These are phyloP conservation scores for Trochalopteron elliotii DNA, from an alignment of 2,113 vertebrate species.

Conservation along the genomic window DNA sequence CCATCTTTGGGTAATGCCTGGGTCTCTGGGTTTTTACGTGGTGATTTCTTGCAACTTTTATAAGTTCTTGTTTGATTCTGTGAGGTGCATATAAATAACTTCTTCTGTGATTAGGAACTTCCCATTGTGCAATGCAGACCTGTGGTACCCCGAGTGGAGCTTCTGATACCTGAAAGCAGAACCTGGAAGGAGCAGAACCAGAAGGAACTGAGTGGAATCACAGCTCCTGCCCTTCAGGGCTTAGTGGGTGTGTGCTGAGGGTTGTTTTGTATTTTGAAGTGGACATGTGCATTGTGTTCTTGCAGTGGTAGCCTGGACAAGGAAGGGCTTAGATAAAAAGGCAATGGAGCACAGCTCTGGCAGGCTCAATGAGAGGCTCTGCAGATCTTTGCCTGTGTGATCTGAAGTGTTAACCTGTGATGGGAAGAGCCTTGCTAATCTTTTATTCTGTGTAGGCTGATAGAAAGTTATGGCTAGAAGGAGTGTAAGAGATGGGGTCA, in stretches of 20 bases:
- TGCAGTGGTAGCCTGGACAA: neutral
- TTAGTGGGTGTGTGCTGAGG: rapidly evolving
- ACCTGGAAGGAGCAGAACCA: neutral
- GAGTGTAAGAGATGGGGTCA: rapidly evolving
- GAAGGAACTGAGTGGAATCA: neutral
- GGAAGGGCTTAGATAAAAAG: neutral
- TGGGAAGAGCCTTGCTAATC: neutral
- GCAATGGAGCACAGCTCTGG: neutral
- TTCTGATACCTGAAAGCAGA: neutral
- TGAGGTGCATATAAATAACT: neutral
- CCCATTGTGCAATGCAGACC: neutral
- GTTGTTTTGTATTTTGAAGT: neutral
- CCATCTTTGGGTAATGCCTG: neutral
- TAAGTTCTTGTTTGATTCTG: neutral
- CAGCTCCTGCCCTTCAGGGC: neutral
- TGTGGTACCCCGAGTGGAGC: rapidly evolving
- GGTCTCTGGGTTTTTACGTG: neutral
- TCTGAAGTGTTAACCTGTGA: neutral
- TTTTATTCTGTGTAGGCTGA: neutral
- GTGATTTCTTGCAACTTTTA: neutral
- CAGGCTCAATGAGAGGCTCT: neutral
- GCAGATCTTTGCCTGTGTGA: neutral
- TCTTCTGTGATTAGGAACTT: neutral
- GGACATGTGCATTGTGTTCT: neutral
- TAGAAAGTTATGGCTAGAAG: neutral